Base-by-base conservation (phyloP, 1,140 invertebrate genomes). In the Trichogramma pretiosum region DNA sequence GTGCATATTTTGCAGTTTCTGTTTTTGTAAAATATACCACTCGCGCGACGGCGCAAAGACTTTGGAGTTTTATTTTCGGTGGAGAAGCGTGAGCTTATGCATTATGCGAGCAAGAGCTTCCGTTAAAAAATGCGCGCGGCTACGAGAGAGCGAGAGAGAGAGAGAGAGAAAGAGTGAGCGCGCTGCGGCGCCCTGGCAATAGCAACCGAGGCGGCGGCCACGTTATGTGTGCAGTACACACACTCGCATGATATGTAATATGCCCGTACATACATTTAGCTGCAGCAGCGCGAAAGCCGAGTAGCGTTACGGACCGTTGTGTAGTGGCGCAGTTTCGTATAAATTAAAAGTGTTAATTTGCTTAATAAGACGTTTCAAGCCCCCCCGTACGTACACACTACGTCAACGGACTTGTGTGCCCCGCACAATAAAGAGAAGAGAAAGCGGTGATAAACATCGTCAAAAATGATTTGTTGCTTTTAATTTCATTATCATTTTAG, bases 311-410 rank as follows among this genome's bases (percentile, higher is more conserved):
- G 24, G 24, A 28, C 24, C 24, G 24, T 28, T 28, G 19, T 19
- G 14, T 13, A 19, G 40, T 33, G n/a, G n/a, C n/a, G n/a, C n/a
- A n/a, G n/a, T n/a, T n/a, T n/a, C 18, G 16, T 26, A 30, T 43
- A 33, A 43, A 43, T 43, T 43, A 43, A 43, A 43, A 34, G 0
- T 43, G 40, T 30, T 33, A 30, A 41, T 30, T 41, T 30, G 13
- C 40, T 43, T 43, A 43, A 43, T 43, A 33, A 33, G 40, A 43
- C 30, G 18, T 43, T 43, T 33, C 28, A 33, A 43, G 40, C 40
- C 28, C 2, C n/a, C n/a, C n/a, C n/a, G n/a, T n/a, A n/a, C n/a
- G n/a, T n/a, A n/a, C n/a, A n/a, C n/a, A n/a, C n/a, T n/a, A n/a
- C n/a, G n/a, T n/a, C n/a, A n/a, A n/a, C n/a, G n/a, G n/a, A n/a